phyloP scores from a whole-genome alignment of 2,797 vertebrate genomes.

The Chiroxiphia lanceolata region DNA sequence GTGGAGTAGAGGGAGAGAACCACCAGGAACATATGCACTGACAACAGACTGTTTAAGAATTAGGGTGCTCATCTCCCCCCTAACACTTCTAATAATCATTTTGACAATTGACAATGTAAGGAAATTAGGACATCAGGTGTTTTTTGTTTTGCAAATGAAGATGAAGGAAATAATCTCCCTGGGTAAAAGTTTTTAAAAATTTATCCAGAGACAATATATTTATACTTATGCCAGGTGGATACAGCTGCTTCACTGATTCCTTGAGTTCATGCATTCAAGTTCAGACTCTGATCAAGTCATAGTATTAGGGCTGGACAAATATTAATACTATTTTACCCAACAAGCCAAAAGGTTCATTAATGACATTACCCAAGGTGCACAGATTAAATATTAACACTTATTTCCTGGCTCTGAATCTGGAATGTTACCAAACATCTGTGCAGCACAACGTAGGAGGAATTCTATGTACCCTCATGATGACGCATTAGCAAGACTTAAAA shows the following conservation, averaged over 20 bases:
- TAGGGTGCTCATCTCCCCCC: neutral
- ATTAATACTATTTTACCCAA: neutral
- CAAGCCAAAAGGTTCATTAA: neutral
- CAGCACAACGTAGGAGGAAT: neutral
- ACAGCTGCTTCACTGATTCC: neutral
- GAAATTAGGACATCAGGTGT: neutral
- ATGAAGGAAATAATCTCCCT: neutral
- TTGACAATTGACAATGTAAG: neutral
- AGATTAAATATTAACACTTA: neutral
- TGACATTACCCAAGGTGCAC: neutral
- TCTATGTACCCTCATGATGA: neutral
- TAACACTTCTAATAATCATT: neutral
- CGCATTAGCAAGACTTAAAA: neutral
- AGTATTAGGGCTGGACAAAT: neutral
- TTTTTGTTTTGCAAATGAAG: neutral
- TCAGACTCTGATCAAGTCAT: neutral
- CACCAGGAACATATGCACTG: neutral
- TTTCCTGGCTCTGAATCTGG: neutral
- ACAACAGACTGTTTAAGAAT: neutral
- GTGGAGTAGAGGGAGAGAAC: neutral
- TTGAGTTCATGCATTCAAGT: neutral
- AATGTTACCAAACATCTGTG: neutral
- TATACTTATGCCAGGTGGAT: neutral
- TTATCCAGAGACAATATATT: neutral
- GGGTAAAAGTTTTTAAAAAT: neutral